A percentile compares a stretch with the other conserved stretches of the same genome.
These are phyloP conservation scores for Baronia brevicornis DNA, from an alignment of 2,888 invertebrate species.

Conservation along the genomic window DNA sequence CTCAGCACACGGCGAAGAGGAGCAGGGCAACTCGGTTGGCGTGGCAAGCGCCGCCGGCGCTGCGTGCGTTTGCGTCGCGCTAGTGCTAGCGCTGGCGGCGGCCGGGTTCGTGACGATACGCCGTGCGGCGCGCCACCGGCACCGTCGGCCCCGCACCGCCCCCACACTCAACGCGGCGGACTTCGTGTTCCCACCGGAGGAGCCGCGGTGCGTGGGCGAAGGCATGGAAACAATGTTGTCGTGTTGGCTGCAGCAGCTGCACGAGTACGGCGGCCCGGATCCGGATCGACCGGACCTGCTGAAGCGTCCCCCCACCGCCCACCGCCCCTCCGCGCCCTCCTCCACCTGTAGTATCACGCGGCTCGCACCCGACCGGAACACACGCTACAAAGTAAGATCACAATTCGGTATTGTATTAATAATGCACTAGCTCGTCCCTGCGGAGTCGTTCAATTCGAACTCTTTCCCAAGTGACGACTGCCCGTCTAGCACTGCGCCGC, in stretches of 20 bases:
- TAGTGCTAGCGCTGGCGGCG: conserved; percentile 19
- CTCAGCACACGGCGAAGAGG: conserved; percentile 17
- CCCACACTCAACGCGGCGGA: conserved; percentile 30
- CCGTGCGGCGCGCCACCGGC: conserved; percentile 14
- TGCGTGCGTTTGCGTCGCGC: conserved; percentile 18
- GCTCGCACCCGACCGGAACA: conserved; percentile 78
- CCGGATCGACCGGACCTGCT: conserved; percentile 90
- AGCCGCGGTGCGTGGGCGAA: conserved; percentile 67
- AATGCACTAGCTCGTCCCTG: background rate
- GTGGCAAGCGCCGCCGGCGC: conserved; percentile 17
- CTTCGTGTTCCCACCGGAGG: conserved; percentile 44
- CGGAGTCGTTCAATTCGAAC: too few species aligned
- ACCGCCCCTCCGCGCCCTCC: conserved; percentile 63
- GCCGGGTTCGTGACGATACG: conserved; percentile 16
- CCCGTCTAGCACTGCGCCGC: too few species aligned
- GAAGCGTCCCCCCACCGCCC: conserved; percentile 78
- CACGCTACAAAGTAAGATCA: conserved; percentile 91
- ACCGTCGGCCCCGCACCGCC: conserved; percentile 28
- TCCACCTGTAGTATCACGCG: conserved; percentile 67
- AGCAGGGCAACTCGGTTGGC: conserved; percentile 8
- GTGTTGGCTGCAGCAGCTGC: conserved; percentile 89
- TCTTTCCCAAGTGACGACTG: too few species aligned
- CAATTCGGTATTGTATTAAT: too few species aligned
- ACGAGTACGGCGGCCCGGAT: conserved; percentile 88
- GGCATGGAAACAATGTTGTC: conserved; percentile 91